phyloP scores from a whole-genome alignment of 2,797 vertebrate genomes.

The Chelon auratus region DNA sequence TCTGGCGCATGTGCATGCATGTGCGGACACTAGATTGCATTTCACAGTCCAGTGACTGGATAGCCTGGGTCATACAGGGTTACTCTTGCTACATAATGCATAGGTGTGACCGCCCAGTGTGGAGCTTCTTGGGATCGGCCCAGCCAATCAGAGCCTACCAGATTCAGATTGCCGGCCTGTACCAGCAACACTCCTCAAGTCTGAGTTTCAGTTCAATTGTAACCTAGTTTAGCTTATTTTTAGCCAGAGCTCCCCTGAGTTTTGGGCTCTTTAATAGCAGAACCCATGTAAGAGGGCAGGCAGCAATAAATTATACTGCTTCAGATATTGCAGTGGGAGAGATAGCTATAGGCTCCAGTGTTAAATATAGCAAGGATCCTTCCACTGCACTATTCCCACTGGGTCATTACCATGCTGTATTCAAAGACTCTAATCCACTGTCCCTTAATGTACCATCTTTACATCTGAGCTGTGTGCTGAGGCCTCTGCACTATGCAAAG shows the following conservation, averaged over 20 bases:
- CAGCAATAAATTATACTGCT: slow-evolving; percentile 66
- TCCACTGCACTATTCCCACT: slow-evolving; percentile 52
- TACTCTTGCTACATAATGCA: slow-evolving; percentile 81
- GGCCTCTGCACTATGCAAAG: slow-evolving; percentile 39
- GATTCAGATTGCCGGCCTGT: slow-evolving; percentile 32
- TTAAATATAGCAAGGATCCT: slow-evolving; percentile 65
- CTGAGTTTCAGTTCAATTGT: slow-evolving; percentile 59
- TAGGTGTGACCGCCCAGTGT: slow-evolving; percentile 28
- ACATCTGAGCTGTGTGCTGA: slow-evolving; percentile 31
- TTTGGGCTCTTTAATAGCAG: slow-evolving; percentile 65
- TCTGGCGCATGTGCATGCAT: slow-evolving; percentile 23
- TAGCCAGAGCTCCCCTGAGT: slow-evolving; percentile 72
- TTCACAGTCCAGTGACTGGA: slow-evolving; percentile 68
- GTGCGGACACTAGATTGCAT: slow-evolving; percentile 56
- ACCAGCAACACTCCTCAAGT: slow-evolving; percentile 36
- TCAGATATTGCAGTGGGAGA: slow-evolving; percentile 54
- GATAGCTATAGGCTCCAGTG: slow-evolving; percentile 55
- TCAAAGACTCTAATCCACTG: slow-evolving; percentile 60
- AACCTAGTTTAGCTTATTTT: slow-evolving; percentile 81
- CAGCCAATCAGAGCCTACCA: slow-evolving; percentile 38
- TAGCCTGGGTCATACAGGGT: slow-evolving; percentile 61
- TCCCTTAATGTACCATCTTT: slow-evolving; percentile 51
- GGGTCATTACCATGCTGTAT: slow-evolving; percentile 58
- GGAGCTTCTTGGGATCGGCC: slow-evolving; percentile 37
- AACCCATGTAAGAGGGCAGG: slow-evolving; percentile 64